These are phyloP conservation scores for Orchestia grillus DNA, from an alignment of 1,140 invertebrate genomes.

Conservation along the genomic window DNA sequence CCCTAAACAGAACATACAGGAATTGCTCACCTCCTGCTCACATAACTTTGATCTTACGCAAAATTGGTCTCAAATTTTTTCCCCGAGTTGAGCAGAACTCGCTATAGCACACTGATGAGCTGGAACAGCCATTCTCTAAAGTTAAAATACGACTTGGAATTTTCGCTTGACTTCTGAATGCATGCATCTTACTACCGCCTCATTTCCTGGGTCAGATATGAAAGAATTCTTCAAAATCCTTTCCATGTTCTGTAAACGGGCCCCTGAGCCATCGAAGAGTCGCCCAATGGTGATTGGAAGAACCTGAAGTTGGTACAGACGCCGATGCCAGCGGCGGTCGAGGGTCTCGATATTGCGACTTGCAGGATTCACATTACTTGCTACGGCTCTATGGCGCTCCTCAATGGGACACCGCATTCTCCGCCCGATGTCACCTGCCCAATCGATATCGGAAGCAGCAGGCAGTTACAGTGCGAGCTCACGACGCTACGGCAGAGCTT, in stretches of 20 bases:
- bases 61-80: not conserved
- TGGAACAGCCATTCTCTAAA: not conserved
- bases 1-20: too few relatives aligned
- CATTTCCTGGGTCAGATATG: not conserved
- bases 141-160: not conserved
- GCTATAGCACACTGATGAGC: not conserved
- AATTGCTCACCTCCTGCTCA: too few relatives aligned
- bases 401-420: conserved; percentile 7
- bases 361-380: conserved; percentile 23
- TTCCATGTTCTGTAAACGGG: not conserved
- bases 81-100: not conserved
- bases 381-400: not conserved
- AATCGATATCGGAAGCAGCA: conserved; percentile 48
- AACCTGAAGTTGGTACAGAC: conserved; percentile 4
- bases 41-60: not conserved
- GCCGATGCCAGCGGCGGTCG: not conserved
- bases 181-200: not conserved
- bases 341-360: conserved; percentile 26
- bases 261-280: not conserved
- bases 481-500: conserved; percentile 31
- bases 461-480: conserved; percentile 7
- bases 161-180: not conserved
- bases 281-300: conserved; percentile 18
- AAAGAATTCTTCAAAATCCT: not conserved
- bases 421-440: conserved; percentile 31